Percentiles rank a stretch among this genome's conserved stretches.
Conservation (phyloP, 2,888 invertebrate species). For the Lasioglossum malachurum region DNA sequence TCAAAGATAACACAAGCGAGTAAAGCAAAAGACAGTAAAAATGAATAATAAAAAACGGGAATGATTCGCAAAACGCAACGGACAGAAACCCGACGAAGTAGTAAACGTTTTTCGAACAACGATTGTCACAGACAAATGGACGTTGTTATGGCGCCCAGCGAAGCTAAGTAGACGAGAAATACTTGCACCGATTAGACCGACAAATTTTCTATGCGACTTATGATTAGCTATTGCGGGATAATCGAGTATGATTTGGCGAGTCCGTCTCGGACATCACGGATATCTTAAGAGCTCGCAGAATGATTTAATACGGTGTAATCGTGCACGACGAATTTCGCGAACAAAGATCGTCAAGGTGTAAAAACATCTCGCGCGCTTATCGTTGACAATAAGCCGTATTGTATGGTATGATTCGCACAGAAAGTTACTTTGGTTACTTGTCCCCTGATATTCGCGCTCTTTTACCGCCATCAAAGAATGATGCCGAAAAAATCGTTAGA, state of each 20-base stretch:
- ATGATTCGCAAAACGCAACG: neutral
- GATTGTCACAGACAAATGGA: constrained; percentile 60
- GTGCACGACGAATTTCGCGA: constrained; percentile 34
- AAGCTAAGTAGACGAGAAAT: constrained; percentile 46
- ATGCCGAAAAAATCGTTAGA: constrained; percentile 78
- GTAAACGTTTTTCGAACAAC: constrained; percentile 51
- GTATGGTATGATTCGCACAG: constrained; percentile 50
- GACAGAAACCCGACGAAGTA: neutral
- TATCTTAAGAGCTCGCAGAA: neutral
- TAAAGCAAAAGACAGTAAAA: neutral
- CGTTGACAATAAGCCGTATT: constrained; percentile 55
- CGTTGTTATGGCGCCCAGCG: constrained; percentile 74
- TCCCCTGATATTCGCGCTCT: constrained; percentile 48
- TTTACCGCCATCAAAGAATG: constrained; percentile 55
- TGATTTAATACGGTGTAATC: constrained; percentile 34
- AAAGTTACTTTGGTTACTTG: constrained; percentile 1
- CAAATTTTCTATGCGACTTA: constrained; percentile 18
- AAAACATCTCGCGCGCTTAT: constrained; percentile 48
- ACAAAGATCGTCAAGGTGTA: constrained; percentile 15
- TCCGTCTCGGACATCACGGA: neutral
- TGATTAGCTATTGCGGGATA: neutral
- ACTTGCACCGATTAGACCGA: constrained; percentile 11
- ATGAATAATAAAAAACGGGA: neutral
- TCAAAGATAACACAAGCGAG: neutral
- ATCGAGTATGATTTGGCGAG: neutral